Conservation (phyloP, 1,140 invertebrate species). For the Heliconius melpomene region DNA sequence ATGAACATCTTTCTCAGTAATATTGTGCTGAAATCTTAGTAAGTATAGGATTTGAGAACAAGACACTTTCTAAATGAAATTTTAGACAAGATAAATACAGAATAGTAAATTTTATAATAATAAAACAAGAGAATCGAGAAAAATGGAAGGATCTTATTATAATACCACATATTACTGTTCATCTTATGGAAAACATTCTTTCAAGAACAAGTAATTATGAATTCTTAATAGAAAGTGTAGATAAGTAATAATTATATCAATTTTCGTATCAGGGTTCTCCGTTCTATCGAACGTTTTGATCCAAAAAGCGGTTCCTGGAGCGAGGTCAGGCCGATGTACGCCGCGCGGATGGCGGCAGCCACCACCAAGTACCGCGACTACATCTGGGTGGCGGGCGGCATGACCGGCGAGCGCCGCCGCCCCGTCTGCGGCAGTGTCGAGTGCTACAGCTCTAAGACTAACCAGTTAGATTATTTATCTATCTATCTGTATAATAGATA, state of each 20-base stretch:
- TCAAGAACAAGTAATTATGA: no score
- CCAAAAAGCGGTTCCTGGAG: conserved; percentile 80
- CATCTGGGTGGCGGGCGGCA: conserved; percentile 86
- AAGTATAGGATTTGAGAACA: not conserved
- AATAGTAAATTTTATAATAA: no score
- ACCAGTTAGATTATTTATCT: conserved; percentile 72
- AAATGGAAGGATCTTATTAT: no score
- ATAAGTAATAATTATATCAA: not conserved
- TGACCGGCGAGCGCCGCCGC: conserved; percentile 81
- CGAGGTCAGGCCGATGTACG: conserved; percentile 80
- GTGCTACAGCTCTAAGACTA: conserved; percentile 82
- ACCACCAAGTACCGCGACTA: conserved; percentile 82
- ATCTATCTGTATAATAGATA: no score
- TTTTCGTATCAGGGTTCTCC: conserved; percentile 73
- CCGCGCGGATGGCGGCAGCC: conserved; percentile 82
- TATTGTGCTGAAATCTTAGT: not conserved
- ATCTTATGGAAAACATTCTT: no score
- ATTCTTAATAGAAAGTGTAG: no score
- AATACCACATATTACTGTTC: no score
- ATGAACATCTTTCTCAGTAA: not conserved
- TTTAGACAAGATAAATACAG: no score
- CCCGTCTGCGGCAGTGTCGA: conserved; percentile 81
- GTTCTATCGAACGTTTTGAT: conserved; percentile 82
- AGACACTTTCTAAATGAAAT: no score
- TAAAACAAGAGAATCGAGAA: no score